phyloP scores from a whole-genome alignment of 2,797 vertebrate species.

The Pelobates cultripes region DNA sequence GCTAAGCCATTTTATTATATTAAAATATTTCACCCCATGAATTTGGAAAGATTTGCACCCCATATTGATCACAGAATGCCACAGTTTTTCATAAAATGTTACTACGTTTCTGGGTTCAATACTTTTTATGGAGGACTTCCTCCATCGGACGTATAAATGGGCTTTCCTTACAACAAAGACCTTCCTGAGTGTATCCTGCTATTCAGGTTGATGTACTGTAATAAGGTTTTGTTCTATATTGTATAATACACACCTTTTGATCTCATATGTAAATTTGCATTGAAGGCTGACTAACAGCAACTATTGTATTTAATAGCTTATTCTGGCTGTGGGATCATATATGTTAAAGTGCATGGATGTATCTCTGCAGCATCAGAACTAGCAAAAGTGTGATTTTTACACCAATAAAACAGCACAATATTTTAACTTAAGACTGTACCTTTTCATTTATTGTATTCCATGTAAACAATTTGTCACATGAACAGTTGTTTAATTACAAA shows the following conservation, averaged over 20 bases:
- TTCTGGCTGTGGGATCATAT: slow-evolving; percentile 92
- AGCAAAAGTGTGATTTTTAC: slow-evolving; percentile 96
- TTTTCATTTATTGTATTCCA: background rate
- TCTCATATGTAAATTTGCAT: slow-evolving; percentile 94
- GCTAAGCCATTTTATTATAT: slow-evolving; percentile 51
- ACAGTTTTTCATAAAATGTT: slow-evolving; percentile 50
- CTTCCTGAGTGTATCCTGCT: slow-evolving; percentile 78
- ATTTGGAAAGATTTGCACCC: slow-evolving; percentile 56
- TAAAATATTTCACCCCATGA: slow-evolving; percentile 64
- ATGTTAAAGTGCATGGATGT: slow-evolving; percentile 94
- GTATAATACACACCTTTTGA: slow-evolving; percentile 90
- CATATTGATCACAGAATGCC: slow-evolving; percentile 59
- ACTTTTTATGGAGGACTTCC: slow-evolving; percentile 77
- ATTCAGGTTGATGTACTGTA: slow-evolving; percentile 79
- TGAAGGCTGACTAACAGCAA: slow-evolving; percentile 94
- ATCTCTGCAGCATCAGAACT: slow-evolving; percentile 92
- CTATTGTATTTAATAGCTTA: slow-evolving; percentile 93
- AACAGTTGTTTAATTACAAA: too few species aligned
- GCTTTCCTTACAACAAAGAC: slow-evolving; percentile 76
- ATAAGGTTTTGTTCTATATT: slow-evolving; percentile 86
- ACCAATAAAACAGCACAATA: slow-evolving; percentile 94
- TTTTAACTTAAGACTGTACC: slow-evolving; percentile 75
- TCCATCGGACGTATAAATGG: slow-evolving; percentile 72
- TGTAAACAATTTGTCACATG: too few species aligned
- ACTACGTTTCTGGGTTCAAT: slow-evolving; percentile 61